Evolutionary conservation across 2,113 vertebrate genomes (phyloP).

Genomic region (Tachysurus vachellii): DNA sequence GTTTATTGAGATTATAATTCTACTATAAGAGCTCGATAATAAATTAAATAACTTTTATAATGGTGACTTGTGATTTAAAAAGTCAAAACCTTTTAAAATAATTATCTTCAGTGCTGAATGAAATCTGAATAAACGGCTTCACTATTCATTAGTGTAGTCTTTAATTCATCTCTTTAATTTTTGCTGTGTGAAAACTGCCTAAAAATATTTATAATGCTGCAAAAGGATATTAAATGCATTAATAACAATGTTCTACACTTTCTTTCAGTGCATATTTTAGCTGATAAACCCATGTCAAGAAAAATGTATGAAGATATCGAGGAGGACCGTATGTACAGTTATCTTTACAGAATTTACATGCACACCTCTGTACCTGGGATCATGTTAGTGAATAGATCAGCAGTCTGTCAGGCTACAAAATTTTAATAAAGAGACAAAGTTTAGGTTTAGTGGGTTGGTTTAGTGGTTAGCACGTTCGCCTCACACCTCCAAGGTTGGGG

Average conservation of each 20-base stretch:
- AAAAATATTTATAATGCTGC: not conserved
- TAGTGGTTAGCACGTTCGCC: too few relatives aligned
- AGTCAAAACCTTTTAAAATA: too few relatives aligned
- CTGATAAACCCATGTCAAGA: conserved; percentile 82
- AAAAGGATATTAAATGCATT: not conserved
- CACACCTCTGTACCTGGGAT: not conserved
- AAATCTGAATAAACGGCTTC: not conserved
- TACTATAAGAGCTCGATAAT: not conserved
- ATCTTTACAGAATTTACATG: not conserved
- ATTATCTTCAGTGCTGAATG: not conserved
- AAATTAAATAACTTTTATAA: not conserved
- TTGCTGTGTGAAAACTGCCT: not conserved
- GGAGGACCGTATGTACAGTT: conserved; percentile 76
- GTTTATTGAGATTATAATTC: not conserved
- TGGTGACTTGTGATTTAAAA: not conserved
- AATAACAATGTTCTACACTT: not conserved
- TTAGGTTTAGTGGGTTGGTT: too few relatives aligned
- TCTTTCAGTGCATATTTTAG: conserved; percentile 73
- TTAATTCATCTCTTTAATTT: not conserved
- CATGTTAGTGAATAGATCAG: not conserved
- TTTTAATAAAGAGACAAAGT: not conserved
- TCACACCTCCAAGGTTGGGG: too few relatives aligned
- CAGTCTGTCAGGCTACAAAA: not conserved
- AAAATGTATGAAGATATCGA: conserved; percentile 67
- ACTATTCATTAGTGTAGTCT: not conserved